Evolutionary conservation across 2,888 invertebrate genomes (phyloP).

Genomic region (Platycheirus rosarum): DNA sequence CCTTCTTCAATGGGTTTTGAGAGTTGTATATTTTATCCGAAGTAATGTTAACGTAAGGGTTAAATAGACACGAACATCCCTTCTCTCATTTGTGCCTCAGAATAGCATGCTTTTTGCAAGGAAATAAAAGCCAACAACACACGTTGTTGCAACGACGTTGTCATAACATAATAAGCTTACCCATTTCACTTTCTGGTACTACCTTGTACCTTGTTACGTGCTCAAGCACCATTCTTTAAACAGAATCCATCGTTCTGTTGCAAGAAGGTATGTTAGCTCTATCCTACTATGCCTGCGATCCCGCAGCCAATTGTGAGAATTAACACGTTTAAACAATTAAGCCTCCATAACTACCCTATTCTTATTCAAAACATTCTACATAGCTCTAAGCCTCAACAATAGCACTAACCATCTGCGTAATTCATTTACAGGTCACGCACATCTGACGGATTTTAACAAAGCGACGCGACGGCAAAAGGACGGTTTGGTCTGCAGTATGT

Average conservation of each 20-base stretch:
- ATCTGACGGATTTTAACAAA: constrained; percentile 94
- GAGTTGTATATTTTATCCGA: background rate
- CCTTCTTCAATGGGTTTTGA: no score
- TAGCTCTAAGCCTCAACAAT: background rate
- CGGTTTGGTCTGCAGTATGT: constrained; percentile 90
- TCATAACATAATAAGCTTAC: no score
- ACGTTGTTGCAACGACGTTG: constrained; percentile 6
- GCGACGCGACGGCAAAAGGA: constrained; percentile 88
- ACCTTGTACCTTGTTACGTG: constrained; percentile 28
- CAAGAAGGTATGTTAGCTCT: no score
- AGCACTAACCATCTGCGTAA: constrained; percentile 28
- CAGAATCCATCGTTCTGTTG: background rate
- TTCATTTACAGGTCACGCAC: constrained; percentile 88
- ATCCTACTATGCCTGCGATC: constrained; percentile 58
- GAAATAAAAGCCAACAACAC: background rate
- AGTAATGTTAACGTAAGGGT: no score
- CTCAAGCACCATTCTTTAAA: no score
- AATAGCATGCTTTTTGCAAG: constrained; percentile 10
- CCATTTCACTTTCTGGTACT: background rate
- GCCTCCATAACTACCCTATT: background rate
- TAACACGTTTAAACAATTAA: constrained; percentile 19
- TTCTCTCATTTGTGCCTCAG: constrained; percentile 2
- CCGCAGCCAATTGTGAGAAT: constrained; percentile 12
- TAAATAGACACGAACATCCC: no score
- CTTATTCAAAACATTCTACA: background rate